Conservation (phyloP, 2,113 vertebrate species). For the Bombycilla garrulus region DNA sequence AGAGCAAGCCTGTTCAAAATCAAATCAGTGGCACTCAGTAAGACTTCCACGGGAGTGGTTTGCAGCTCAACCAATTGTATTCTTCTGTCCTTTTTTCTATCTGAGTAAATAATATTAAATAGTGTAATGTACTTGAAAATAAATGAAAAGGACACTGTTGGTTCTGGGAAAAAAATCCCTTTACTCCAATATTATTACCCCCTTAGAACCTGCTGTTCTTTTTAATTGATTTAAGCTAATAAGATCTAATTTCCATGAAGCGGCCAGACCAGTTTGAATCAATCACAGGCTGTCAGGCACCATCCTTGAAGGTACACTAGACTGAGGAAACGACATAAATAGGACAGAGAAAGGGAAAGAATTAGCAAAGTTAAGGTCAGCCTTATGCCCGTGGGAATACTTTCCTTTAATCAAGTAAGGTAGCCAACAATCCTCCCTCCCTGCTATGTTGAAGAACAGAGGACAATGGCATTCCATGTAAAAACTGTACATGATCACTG, state of each 20-base stretch:
- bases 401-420: not conserved
- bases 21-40: not conserved
- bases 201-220: not conserved
- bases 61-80: not conserved
- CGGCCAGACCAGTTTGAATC: not conserved
- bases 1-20: not conserved
- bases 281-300: not conserved
- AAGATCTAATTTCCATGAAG: not conserved
- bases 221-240: not conserved
- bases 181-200: not conserved
- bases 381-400: not conserved
- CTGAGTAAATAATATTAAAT: not conserved
- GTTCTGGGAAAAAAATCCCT: not conserved
- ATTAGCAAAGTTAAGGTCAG: not conserved
- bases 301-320: not conserved
- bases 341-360: not conserved
- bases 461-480: not conserved
- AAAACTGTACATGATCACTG: not conserved
- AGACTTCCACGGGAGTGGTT: not conserved
- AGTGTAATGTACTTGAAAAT: not conserved
- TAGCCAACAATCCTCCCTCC: not conserved
- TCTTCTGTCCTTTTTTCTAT: not conserved
- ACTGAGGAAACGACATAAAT: not conserved
- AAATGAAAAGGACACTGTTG: not conserved
- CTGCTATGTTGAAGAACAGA: not conserved